phyloP scores from a whole-genome alignment of 1,140 invertebrate genomes.

The Drosophila quadrilineata region DNA sequence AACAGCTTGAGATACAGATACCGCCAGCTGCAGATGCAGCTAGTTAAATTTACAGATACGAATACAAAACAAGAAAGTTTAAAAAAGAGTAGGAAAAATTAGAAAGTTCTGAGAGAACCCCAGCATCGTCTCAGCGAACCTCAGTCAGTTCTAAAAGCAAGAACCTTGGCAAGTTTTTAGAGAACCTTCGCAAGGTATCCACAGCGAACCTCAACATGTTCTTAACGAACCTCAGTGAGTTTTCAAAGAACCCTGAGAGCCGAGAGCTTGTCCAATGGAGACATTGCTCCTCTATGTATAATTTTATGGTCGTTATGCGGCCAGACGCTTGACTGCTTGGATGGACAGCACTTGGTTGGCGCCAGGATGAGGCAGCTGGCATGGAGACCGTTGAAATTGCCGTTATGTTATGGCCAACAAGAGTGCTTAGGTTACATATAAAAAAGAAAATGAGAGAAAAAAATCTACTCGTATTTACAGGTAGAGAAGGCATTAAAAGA shows the following conservation, averaged over 20 bases:
- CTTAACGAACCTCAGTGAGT: no score
- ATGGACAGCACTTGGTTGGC: constrained; percentile 18
- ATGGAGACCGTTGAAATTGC: constrained; percentile 9
- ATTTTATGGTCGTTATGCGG: constrained; percentile 71
- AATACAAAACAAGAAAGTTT: no score
- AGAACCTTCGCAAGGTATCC: no score
- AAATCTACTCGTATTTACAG: constrained; percentile 38
- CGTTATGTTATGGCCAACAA: constrained; percentile 30
- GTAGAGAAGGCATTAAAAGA: no score
- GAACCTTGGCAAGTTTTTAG: no score
- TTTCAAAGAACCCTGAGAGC: no score
- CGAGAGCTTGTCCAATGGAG: constrained; percentile 62
- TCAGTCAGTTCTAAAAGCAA: no score
- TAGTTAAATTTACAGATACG: constrained; percentile 18
- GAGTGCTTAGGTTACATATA: constrained; percentile 33
- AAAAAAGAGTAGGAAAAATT: no score
- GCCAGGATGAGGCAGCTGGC: constrained; percentile 18
- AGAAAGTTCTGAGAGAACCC: no score
- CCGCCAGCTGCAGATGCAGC: constrained; percentile 14
- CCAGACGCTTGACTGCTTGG: constrained; percentile 52
- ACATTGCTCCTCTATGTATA: constrained; percentile 68
- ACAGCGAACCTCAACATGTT: no score
- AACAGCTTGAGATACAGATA: constrained; percentile 58
- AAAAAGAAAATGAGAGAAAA: constrained; percentile 11
- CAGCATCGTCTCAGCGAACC: no score